Conservation (phyloP, 2,888 invertebrate species). For the Cerceris rybyensis region DNA sequence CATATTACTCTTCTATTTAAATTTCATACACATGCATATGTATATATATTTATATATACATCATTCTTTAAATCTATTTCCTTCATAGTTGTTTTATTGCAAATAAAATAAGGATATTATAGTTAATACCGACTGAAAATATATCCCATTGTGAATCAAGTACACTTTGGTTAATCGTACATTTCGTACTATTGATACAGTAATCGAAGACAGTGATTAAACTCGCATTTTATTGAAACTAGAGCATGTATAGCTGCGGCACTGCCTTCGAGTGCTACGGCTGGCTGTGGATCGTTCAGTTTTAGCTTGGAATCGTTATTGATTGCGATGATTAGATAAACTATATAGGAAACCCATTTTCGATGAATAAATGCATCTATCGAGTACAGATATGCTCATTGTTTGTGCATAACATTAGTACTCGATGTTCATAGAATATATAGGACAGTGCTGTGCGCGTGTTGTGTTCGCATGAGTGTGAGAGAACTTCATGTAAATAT, state of each 20-base stretch:
- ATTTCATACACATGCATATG: too few species aligned
- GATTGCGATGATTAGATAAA: conserved; percentile 36
- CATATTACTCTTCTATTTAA: too few species aligned
- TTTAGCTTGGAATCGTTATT: conserved; percentile 41
- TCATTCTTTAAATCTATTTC: conserved; percentile 6
- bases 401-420: conserved; percentile 34
- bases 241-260: conserved; percentile 30
- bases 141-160: conserved; percentile 32
- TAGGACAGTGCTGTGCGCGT: conserved; percentile 66
- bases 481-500: conserved; percentile 78
- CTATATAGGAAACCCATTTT: conserved; percentile 36
- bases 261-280: conserved; percentile 41
- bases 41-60: not conserved
- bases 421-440: conserved; percentile 41
- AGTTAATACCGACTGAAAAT: conserved; percentile 57
- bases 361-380: conserved; percentile 24
- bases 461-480: conserved; percentile 73
- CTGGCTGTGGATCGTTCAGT: conserved; percentile 42
- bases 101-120: conserved; percentile 29
- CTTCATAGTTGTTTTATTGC: conserved; percentile 34
- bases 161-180: conserved; percentile 14
- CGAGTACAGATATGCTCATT: conserved; percentile 36
- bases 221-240: conserved; percentile 34
- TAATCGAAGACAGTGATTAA: conserved; percentile 20
- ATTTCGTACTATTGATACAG: conserved; percentile 24